Base-by-base conservation (phyloP, 2,797 vertebrate species). In the Mormyrus proboscirostris region DNA sequence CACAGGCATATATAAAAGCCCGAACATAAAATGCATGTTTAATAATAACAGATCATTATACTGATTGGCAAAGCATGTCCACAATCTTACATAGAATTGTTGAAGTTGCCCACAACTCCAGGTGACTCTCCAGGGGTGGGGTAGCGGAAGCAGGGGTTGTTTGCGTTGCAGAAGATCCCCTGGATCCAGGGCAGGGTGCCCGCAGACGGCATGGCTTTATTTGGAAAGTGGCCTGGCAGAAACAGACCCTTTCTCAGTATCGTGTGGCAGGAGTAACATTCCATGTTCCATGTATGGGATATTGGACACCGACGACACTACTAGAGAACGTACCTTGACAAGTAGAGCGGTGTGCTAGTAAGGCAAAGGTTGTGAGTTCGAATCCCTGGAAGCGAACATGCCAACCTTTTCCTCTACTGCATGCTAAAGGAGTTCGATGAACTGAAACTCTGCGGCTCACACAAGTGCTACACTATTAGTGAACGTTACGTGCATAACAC, bases 191-290 rank as follows among this genome's bases (percentile, higher is more conserved):
- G 98, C 90, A 99, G 94, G 0, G 97, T 98, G 84, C 99, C 99
- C 0, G 98, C 98, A 4, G 98, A 99, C 55, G 99, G 99, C 98
- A 99, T 98, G 87, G 99, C 98, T 95, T 99, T 99, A 94, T 99
- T 99, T 29, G 98, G 99, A 93, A 99, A 99, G 92, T 99, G 98
- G 93, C 99, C 99, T 99, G 90, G 25, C 22, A 4, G 25, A 2
- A 85, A 85, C 49, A 50, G 4, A 51, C 25, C 8, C n/a, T 12
- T 7, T 14, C 44, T 49, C 38, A 44, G 8, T 25, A 25, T 19
- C 16, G 3, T 47, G 19, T 85, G 10, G 22, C 82, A 49, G 4
- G 4, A 41, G 16, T 79, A 44, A n/a, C 38, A 79, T 3, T 2
- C 16, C 25, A 16, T 5, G 65, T 29, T 29, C 29, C 29, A 29